These are phyloP conservation scores for Columba guinea DNA, from an alignment of 2,797 vertebrate species.

Conservation along the genomic window DNA sequence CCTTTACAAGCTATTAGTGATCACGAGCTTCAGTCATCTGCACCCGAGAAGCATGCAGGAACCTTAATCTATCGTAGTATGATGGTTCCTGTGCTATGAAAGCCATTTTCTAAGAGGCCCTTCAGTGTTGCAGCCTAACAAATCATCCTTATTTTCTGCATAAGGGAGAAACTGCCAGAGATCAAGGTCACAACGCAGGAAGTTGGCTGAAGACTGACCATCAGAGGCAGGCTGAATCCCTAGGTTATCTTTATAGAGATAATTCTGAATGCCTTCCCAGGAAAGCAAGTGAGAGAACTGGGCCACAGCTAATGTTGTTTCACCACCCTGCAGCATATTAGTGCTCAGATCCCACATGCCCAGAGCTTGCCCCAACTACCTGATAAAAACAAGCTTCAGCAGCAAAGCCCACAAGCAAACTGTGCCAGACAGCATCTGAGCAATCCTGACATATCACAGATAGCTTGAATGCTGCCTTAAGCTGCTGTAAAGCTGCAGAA, in stretches of 20 bases:
- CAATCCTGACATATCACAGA: background rate
- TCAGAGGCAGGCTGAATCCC: background rate
- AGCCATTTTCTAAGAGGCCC: background rate
- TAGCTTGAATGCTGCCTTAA: background rate
- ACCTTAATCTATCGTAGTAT: background rate
- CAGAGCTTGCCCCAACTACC: background rate
- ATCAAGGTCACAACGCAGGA: background rate
- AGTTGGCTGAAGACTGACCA: background rate
- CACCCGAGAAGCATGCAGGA: background rate
- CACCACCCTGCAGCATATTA: background rate
- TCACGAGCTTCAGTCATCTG: background rate
- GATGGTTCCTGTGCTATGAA: background rate
- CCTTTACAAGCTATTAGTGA: background rate
- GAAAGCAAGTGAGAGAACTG: background rate
- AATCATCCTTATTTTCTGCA: background rate
- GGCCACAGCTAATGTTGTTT: background rate
- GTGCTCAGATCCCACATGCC: background rate
- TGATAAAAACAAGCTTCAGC: background rate
- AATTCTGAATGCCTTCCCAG: background rate
- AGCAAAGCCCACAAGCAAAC: background rate
- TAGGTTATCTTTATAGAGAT: background rate
- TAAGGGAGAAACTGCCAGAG: background rate
- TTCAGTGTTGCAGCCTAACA: background rate
- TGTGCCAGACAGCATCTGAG: background rate
- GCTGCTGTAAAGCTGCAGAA: background rate